Percentiles rank a stretch among this genome's conserved stretches.
Conservation (phyloP, 2,113 vertebrate species). For the Micronisus gabar region DNA sequence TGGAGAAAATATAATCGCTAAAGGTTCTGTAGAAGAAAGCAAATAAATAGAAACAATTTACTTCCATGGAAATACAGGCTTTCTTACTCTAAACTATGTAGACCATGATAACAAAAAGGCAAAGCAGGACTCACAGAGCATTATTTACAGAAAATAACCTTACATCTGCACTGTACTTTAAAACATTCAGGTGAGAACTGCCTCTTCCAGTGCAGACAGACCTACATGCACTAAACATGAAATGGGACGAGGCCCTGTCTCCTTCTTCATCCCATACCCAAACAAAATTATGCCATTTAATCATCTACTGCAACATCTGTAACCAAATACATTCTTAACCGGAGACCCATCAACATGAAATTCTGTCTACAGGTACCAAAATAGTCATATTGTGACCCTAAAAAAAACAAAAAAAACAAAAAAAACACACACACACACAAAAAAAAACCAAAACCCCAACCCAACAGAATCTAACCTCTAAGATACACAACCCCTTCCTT, state of each 20-base stretch:
- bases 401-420: not conserved
- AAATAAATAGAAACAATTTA: not conserved
- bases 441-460: not conserved
- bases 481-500: not conserved
- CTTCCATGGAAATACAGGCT: not conserved
- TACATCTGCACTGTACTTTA: not conserved
- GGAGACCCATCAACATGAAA: not conserved
- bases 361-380: not conserved
- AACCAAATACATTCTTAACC: not conserved
- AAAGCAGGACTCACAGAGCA: not conserved
- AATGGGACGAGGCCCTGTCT: not conserved
- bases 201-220: not conserved
- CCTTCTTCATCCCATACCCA: not conserved
- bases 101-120: not conserved
- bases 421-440: too few species aligned
- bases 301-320: not conserved
- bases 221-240: not conserved
- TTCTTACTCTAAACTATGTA: not conserved
- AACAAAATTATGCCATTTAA: not conserved
- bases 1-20: not conserved
- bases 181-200: not conserved
- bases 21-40: not conserved
- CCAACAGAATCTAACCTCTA: fast-evolving
- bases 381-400: not conserved
- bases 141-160: not conserved